These are phyloP conservation scores for Dermatemys mawii DNA, from an alignment of 2,113 vertebrate genomes.

Conservation along the genomic window DNA sequence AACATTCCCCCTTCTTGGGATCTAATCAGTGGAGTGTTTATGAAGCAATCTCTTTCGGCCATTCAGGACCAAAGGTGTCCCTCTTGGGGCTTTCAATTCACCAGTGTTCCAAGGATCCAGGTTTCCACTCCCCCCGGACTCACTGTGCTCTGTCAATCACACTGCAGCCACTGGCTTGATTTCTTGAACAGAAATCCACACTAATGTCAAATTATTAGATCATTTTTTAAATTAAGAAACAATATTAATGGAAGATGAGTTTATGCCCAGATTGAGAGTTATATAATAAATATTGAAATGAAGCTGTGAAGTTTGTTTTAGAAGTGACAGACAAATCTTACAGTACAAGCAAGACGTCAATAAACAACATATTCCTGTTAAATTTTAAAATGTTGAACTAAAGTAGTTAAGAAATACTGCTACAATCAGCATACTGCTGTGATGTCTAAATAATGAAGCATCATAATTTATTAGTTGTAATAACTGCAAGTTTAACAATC, in stretches of 20 bases:
- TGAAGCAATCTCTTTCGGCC: not conserved
- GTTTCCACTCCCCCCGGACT: not conserved
- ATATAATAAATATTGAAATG: not conserved
- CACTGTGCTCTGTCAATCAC: not conserved
- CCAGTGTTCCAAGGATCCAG: not conserved
- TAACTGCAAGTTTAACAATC: not conserved
- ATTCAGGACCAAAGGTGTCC: not conserved
- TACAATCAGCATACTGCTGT: not conserved
- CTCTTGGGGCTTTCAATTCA: not conserved
- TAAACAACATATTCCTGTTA: not conserved
- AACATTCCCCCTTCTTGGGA: not conserved
- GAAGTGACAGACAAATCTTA: not conserved
- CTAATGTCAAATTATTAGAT: not conserved
- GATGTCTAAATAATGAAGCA: not conserved
- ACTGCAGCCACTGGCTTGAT: not conserved
- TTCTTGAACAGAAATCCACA: not conserved
- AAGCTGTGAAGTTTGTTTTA: not conserved
- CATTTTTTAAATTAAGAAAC: not conserved
- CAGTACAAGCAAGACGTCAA: not conserved
- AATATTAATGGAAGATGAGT: not conserved
- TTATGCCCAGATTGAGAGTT: not conserved
- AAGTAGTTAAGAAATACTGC: not conserved
- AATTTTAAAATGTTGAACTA: not conserved
- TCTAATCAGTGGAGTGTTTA: not conserved
- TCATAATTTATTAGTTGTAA: not conserved